phyloP scores from a whole-genome alignment of 2,888 invertebrate species.

The Drosophila mercatorum region DNA sequence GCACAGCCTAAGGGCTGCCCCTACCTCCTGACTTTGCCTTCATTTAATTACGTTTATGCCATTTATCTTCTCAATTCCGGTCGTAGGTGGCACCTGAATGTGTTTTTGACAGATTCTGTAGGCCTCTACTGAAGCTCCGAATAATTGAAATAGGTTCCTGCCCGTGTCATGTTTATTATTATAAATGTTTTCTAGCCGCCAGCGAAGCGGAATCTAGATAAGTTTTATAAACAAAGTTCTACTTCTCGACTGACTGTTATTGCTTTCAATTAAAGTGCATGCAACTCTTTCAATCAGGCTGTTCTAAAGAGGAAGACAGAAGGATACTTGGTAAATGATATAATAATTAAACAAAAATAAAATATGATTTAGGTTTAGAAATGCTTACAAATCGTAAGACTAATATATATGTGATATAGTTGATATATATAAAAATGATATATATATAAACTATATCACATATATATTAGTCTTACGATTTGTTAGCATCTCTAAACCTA shows the following conservation, averaged over 20 bases:
- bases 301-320: background rate
- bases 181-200: conserved; percentile 11
- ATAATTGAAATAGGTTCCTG: conserved; percentile 18
- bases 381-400: too few relatives aligned
- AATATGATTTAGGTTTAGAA: too few relatives aligned
- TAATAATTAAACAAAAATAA: too few relatives aligned
- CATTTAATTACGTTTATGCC: conserved; percentile 24
- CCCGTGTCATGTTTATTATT: conserved; percentile 1
- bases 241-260: background rate
- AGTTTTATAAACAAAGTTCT: conserved; percentile 1
- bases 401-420: too few relatives aligned
- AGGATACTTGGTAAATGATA: too few relatives aligned
- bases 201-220: conserved; percentile 2
- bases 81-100: conserved; percentile 1
- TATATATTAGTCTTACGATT: too few relatives aligned
- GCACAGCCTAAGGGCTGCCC: background rate
- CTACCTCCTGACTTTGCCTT: background rate
- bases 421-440: too few relatives aligned
- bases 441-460: too few relatives aligned
- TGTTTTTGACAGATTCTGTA: conserved; percentile 18
- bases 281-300: background rate
- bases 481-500: too few relatives aligned
- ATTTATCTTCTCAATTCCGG: conserved; percentile 22
- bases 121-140: background rate
- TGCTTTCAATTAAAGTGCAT: background rate